phyloP scores from a whole-genome alignment of 2,888 invertebrate genomes.

The Leptarthrus brevirostris region DNA sequence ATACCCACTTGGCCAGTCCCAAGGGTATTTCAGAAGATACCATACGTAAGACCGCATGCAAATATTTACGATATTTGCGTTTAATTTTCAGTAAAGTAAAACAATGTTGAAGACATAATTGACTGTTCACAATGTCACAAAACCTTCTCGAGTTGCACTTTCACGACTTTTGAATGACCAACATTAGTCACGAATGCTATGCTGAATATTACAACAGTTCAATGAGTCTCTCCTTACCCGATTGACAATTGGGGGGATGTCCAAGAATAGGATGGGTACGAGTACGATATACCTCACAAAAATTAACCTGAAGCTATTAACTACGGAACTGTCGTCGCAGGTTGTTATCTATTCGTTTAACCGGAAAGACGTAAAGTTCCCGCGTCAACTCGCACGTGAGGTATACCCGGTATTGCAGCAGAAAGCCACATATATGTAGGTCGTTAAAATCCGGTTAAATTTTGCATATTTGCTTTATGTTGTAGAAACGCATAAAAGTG shows the following conservation, averaged over 20 bases:
- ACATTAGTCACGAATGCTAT: constrained; percentile 2
- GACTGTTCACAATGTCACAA: neutral
- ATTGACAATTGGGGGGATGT: constrained; percentile 25
- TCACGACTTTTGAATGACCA: neutral
- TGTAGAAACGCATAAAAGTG: neutral
- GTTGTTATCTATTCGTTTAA: neutral
- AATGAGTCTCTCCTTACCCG: constrained; percentile 20
- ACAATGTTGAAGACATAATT: constrained; percentile 12
- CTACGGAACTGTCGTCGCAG: neutral
- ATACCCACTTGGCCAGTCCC: neutral
- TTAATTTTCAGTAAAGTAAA: neutral
- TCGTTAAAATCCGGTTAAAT: neutral
- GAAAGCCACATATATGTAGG: neutral
- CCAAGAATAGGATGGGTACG: constrained; percentile 23
- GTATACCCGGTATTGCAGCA: neutral
- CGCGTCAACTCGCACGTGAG: neutral
- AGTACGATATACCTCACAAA: constrained; percentile 11
- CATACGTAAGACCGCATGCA: neutral
- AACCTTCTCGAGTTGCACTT: constrained; percentile 15
- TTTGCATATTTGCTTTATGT: neutral
- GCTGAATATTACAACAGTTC: neutral
- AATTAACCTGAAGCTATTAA: constrained; percentile 27
- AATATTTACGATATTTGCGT: constrained; percentile 1
- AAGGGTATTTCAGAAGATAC: neutral
- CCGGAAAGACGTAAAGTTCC: neutral